Evolutionary conservation across 2,113 vertebrate genomes (phyloP).

Genomic region (Rana temporaria): DNA sequence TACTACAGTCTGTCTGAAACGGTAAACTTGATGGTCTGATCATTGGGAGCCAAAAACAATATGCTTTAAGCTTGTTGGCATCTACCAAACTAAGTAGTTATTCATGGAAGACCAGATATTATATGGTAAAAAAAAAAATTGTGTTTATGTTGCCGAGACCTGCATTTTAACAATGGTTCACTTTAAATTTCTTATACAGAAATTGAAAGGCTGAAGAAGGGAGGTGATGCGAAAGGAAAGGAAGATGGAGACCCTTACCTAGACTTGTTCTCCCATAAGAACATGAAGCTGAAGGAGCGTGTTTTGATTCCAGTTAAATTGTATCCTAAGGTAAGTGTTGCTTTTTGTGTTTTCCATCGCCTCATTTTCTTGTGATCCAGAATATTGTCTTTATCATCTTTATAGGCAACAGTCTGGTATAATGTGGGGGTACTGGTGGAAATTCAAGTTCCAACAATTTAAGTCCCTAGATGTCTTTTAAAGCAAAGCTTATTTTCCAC

Average conservation of each 20-base stretch:
- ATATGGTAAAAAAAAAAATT: too few relatives aligned
- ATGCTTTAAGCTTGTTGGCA: too few relatives aligned
- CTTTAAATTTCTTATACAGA: constrained; percentile 70
- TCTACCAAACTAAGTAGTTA: too few relatives aligned
- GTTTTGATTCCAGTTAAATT: constrained; percentile 97
- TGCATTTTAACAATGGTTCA: too few relatives aligned
- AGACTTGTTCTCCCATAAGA: constrained; percentile 97
- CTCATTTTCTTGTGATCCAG: not conserved
- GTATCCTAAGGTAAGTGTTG: constrained; percentile 90
- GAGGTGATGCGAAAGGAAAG: constrained; percentile 84
- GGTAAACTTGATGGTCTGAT: too few relatives aligned
- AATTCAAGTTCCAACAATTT: too few relatives aligned
- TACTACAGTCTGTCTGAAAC: too few relatives aligned
- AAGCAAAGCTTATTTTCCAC: not conserved
- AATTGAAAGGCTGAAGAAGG: constrained; percentile 96
- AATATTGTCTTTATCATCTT: too few relatives aligned
- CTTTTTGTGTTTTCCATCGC: not conserved
- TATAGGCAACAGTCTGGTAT: too few relatives aligned
- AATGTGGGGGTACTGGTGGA: too few relatives aligned
- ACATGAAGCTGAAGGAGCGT: constrained; percentile 96
- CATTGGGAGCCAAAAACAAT: too few relatives aligned
- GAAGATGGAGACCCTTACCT: constrained; percentile 90
- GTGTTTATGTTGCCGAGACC: not conserved
- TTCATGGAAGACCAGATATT: not conserved
- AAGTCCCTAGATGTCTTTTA: too few relatives aligned